These are phyloP conservation scores for Sebastes trivittatus DNA, from an alignment of 2,797 vertebrate genomes.

Conservation along the genomic window DNA sequence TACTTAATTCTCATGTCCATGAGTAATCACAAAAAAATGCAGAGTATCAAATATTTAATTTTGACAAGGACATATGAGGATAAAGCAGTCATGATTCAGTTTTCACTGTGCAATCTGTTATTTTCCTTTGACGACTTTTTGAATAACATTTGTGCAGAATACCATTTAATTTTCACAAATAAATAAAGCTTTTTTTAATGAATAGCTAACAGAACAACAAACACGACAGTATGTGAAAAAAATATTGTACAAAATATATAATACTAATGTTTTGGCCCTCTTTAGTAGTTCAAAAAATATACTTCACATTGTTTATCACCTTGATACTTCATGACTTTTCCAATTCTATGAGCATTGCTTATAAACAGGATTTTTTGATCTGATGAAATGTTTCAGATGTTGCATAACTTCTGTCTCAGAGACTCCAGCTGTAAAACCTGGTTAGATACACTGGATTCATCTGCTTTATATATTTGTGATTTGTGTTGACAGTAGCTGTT, in stretches of 20 bases:
- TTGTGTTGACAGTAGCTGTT: neutral
- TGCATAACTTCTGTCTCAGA: neutral
- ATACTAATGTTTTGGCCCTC: neutral
- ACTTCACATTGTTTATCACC: neutral
- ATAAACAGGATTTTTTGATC: neutral
- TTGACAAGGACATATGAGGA: neutral
- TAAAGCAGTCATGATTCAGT: neutral
- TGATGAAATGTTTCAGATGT: neutral
- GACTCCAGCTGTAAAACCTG: neutral
- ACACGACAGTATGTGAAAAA: neutral
- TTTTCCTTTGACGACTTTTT: neutral
- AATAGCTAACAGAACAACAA: neutral
- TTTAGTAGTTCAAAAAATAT: neutral
- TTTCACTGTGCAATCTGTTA: neutral
- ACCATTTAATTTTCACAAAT: neutral
- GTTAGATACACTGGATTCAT: neutral
- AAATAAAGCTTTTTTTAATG: neutral
- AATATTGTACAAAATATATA: neutral
- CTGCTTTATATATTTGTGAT: neutral
- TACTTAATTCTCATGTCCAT: slow-evolving; percentile 14
- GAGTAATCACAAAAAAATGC: neutral
- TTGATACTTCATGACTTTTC: neutral
- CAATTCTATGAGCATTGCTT: neutral
- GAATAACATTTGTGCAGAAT: neutral
- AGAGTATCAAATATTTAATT: slow-evolving; percentile 4